These are phyloP conservation scores for Nomada fabriciana DNA, from an alignment of 2,888 invertebrate species.

Conservation along the genomic window DNA sequence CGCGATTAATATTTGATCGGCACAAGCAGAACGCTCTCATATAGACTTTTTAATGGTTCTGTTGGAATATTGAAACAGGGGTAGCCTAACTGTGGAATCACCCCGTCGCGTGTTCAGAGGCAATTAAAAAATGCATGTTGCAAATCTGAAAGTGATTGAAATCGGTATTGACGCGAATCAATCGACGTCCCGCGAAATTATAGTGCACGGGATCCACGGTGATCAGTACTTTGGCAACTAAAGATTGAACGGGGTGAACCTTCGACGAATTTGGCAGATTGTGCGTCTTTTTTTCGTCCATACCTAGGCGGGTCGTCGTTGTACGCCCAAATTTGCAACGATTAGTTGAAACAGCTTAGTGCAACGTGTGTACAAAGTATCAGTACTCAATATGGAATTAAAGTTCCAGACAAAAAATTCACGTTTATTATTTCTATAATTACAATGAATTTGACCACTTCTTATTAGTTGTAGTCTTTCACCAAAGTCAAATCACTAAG, in stretches of 20 bases:
- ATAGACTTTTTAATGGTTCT: not conserved
- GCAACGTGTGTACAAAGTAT: not conserved
- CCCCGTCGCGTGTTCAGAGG: conserved; percentile 31
- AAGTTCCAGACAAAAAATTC: no score
- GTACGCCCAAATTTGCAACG: no score
- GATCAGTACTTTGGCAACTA: conserved; percentile 21
- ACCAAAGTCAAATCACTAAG: no score
- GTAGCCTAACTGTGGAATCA: not conserved
- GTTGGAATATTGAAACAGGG: not conserved
- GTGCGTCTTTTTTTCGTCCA: not conserved
- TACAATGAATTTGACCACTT: not conserved
- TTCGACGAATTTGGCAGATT: not conserved
- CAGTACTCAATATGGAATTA: no score
- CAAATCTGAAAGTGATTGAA: conserved; percentile 46
- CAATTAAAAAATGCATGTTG: conserved; percentile 44
- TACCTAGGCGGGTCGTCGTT: not conserved
- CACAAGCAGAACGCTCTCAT: not conserved
- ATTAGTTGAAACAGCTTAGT: not conserved
- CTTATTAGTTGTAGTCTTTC: not conserved
- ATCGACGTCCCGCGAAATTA: conserved; percentile 34
- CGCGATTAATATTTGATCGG: conserved; percentile 3
- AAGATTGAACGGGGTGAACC: conserved; percentile 11
- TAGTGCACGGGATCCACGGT: conserved; percentile 9
- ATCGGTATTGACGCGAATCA: conserved; percentile 45
- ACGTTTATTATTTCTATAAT: no score